Evolutionary conservation across 2,888 invertebrate genomes (phyloP).

Genomic region (Monopis laevigella): DNA sequence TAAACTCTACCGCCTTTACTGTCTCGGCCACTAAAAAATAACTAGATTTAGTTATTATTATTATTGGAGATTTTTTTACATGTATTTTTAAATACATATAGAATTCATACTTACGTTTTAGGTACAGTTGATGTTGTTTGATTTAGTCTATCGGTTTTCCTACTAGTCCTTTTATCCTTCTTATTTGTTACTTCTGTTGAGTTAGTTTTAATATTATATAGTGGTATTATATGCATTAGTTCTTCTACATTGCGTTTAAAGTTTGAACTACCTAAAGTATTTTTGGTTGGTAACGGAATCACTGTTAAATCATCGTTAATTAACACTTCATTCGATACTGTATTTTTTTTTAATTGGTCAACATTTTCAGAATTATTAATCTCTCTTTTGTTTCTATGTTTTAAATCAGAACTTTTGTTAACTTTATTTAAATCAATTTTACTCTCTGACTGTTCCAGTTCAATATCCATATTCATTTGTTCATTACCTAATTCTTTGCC

Average conservation of each 20-base stretch:
- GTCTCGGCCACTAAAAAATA: slow-evolving; percentile 45
- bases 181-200: slow-evolving; percentile 50
- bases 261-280: not conserved
- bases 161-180: slow-evolving; percentile 58
- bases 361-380: slow-evolving; percentile 34
- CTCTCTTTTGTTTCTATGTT: slow-evolving; percentile 37
- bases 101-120: slow-evolving; percentile 57
- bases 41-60: too few species aligned
- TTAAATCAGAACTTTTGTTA: slow-evolving; percentile 24
- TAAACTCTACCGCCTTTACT: slow-evolving; percentile 48
- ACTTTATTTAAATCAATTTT: slow-evolving; percentile 26
- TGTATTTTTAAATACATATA: too few species aligned
- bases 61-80: too few species aligned
- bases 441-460: slow-evolving; percentile 34
- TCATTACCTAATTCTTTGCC: slow-evolving; percentile 24
- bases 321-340: slow-evolving; percentile 28
- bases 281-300: slow-evolving; percentile 27
- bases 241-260: not conserved
- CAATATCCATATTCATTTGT: slow-evolving; percentile 31
- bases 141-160: slow-evolving; percentile 58
- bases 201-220: slow-evolving; percentile 47
- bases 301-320: slow-evolving; percentile 39
- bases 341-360: slow-evolving; percentile 30
- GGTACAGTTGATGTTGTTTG: slow-evolving; percentile 60
- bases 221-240: slow-evolving; percentile 40